A percentile compares a stretch with the other conserved stretches of the same genome.
phyloP scores from a whole-genome alignment of 2,113 vertebrate genomes.

The Oceanodroma tethys region DNA sequence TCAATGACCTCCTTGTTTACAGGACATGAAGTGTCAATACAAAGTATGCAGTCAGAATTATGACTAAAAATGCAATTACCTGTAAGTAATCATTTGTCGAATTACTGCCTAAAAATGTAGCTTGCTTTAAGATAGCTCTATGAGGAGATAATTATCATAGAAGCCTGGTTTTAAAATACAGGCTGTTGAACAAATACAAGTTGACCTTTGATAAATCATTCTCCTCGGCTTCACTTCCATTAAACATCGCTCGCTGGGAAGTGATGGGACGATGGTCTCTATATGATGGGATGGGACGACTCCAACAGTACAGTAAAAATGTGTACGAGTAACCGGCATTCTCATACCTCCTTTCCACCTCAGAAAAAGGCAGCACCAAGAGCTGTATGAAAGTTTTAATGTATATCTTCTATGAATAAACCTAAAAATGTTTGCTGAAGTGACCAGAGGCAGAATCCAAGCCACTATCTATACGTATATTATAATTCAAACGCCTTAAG shows the following conservation, averaged over 20 bases:
- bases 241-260: background rate
- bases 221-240: background rate
- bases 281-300: background rate
- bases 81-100: constrained; percentile 33
- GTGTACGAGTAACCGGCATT: background rate
- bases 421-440: background rate
- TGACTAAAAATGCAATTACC: constrained; percentile 8
- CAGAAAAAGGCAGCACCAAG: background rate
- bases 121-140: background rate
- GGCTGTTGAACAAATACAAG: background rate
- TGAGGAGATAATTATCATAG: background rate
- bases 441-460: background rate
- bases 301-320: background rate
- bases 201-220: constrained; percentile 22
- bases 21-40: background rate
- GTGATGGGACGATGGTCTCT: background rate
- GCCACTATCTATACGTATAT: background rate
- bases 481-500: background rate
- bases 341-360: background rate
- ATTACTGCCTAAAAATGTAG: background rate
- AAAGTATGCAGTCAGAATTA: background rate
- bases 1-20: constrained; percentile 7
- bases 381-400: background rate
- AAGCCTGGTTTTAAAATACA: background rate
- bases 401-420: background rate